Evolutionary conservation across 2,113 vertebrate species (phyloP).

Genomic region (Amia ocellicauda): DNA sequence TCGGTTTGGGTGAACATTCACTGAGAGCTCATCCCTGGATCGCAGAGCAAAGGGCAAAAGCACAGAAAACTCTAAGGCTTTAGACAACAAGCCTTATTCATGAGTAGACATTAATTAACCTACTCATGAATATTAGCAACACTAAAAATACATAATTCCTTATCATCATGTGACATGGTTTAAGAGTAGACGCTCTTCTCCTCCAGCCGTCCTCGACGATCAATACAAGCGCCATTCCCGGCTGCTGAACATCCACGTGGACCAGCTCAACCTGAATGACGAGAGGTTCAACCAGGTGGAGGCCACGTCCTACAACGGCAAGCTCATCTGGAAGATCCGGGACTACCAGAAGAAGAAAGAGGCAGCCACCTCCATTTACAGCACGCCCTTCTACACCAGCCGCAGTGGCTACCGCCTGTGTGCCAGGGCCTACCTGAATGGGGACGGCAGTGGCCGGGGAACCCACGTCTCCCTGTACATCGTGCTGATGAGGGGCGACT

Average conservation of each 20-base stretch:
- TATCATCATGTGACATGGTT: no score
- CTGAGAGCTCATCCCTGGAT: no score
- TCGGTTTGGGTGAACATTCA: no score
- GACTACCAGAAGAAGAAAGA: slow-evolving; percentile 73
- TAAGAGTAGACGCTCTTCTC: no score
- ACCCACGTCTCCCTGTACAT: slow-evolving; percentile 85
- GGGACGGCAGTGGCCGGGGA: slow-evolving; percentile 77
- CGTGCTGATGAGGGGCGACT: slow-evolving; percentile 87
- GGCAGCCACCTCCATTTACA: slow-evolving; percentile 73
- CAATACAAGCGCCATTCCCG: slow-evolving; percentile 69
- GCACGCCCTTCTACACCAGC: slow-evolving; percentile 81
- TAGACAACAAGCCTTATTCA: no score
- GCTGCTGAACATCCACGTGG: slow-evolving; percentile 70
- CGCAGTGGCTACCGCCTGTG: slow-evolving; percentile 83
- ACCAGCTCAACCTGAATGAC: slow-evolving; percentile 75
- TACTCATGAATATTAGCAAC: no score
- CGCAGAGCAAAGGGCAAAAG: no score
- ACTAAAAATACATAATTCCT: no score
- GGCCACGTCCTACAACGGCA: slow-evolving; percentile 76
- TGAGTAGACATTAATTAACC: no score
- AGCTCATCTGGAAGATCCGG: slow-evolving; percentile 87
- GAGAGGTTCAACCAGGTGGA: slow-evolving; percentile 78
- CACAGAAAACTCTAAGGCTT: no score
- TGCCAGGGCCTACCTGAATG: slow-evolving; percentile 76
- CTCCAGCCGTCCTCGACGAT: slow-evolving; percentile 65